Evolutionary conservation across 2,888 invertebrate genomes (phyloP), one percentile per base, ranked within the genome.

Genomic region (Polydesmus complanatus): DNA sequence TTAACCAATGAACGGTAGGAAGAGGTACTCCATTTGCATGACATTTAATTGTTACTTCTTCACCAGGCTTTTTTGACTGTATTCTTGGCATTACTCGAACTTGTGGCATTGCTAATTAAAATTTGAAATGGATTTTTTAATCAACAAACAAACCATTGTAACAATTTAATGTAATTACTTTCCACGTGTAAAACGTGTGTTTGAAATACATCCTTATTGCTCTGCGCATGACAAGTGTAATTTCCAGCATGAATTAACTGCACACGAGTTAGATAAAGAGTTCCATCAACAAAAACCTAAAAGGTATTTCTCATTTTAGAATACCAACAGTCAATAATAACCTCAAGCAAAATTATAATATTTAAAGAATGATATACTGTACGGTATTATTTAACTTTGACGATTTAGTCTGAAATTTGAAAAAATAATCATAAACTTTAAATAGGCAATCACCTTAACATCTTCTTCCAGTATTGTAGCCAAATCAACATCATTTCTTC

Each of bases 201-300:
- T 72, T 86, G 86, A 54, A 83, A 81, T 55, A 85, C 82, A 67
- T 83, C 82, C 63, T 82, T 80, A 73, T 85, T 84, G 63, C 83
- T 77, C 66, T 82, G 79, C 22, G 85, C 85, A 70, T 84, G 83
- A 69, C 86, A 86, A 1, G 84, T 83, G 73, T 85, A 86, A 77
- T 86, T 86, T 23, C 86, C 86, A 54, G 84, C 82, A 72, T 86
- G 85, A 63, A 84, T 79, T 55, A 86, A 77, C 68, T 84, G 84
- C 63, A 85, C 83, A 66, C 82, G 78, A 54, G 83, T 83, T 65
- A 86, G 76, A 72, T 85, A 86, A 54, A 87, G 77, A 58, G 84
- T 83, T 2, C 86, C 86, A 70, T 86, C 86, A 62, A 80, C 82
- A 73, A 85, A 84, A 11, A 86, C 83, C 68, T 84, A 77, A n/a